These are phyloP conservation scores for Neopipo cinnamomea DNA, from an alignment of 2,113 vertebrate genomes.

Conservation along the genomic window DNA sequence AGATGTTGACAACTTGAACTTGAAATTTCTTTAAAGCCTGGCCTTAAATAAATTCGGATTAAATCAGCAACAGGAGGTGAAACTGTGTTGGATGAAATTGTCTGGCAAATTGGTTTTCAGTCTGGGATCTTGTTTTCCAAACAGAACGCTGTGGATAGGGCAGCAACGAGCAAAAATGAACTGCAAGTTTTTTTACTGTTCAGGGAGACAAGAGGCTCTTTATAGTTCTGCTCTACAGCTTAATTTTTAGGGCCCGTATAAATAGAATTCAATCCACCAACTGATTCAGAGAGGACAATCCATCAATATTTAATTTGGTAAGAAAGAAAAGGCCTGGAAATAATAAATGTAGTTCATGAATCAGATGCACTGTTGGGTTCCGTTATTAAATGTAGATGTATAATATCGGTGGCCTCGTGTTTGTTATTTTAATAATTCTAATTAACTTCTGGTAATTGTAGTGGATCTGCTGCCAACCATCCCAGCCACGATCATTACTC, in stretches of 20 bases:
- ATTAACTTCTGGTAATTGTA: conserved; percentile 75
- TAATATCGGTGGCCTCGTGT: conserved; percentile 26
- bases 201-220: conserved; percentile 4
- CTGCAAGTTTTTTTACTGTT: conserved; percentile 39
- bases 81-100: background rate
- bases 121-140: background rate
- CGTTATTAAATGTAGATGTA: conserved; percentile 63
- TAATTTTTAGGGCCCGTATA: conserved; percentile 45
- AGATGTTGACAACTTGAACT: background rate
- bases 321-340: conserved; percentile 51
- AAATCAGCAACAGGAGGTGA: background rate
- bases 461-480: conserved; percentile 50
- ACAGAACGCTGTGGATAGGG: background rate
- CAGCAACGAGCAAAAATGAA: background rate
- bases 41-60: background rate
- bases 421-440: conserved; percentile 76
- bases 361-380: conserved; percentile 47
- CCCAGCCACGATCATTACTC: conserved; percentile 6
- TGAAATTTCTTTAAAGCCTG: background rate
- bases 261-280: conserved; percentile 42
- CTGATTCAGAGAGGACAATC: conserved; percentile 27
- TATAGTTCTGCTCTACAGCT: conserved; percentile 33
- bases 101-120: background rate
- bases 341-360: conserved; percentile 54
- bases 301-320: conserved; percentile 72